phyloP scores from a whole-genome alignment of 2,113 vertebrate genomes.

The Chunga burmeisteri region DNA sequence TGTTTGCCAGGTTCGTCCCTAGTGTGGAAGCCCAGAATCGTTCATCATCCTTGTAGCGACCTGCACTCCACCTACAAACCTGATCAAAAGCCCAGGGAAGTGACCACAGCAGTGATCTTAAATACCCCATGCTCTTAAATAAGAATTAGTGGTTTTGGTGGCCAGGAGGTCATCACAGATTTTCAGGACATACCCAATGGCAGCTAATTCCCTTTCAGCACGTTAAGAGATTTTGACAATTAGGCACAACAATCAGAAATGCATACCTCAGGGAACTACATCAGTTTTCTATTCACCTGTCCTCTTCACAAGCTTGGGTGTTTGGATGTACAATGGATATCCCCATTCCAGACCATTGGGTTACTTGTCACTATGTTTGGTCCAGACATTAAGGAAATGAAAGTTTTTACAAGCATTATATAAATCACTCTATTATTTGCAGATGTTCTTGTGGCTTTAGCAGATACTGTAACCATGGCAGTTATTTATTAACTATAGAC shows the following conservation, averaged over 20 bases:
- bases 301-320: background rate
- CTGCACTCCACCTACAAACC: background rate
- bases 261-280: background rate
- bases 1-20: background rate
- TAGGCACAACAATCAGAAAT: background rate
- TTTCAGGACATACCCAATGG: background rate
- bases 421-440: background rate
- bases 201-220: constrained; percentile 9
- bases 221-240: background rate
- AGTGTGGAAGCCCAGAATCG: background rate
- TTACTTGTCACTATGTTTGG: background rate
- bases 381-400: background rate
- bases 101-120: background rate
- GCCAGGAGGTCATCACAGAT: background rate
- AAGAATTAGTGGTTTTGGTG: background rate
- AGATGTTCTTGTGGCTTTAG: background rate
- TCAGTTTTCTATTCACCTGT: background rate
- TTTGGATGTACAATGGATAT: background rate
- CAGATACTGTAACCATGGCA: background rate
- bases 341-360: background rate
- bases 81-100: background rate
- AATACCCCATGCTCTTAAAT: background rate
- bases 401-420: background rate
- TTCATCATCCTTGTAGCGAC: background rate
- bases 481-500: background rate